Base-by-base conservation (phyloP, 2,888 invertebrate species). In the Spilarctia lutea region DNA sequence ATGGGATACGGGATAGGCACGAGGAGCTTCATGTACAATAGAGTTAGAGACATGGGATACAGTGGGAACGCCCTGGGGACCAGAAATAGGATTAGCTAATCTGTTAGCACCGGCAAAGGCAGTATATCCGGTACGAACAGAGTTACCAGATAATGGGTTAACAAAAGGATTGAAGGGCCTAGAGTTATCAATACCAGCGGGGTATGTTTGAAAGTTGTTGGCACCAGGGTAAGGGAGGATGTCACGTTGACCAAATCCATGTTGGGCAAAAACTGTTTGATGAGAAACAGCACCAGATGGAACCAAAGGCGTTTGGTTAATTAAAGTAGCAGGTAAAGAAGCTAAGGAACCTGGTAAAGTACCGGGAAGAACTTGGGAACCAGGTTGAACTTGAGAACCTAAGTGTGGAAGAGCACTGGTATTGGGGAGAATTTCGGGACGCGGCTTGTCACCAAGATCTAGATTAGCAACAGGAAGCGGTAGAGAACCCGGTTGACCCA, bases 1-100 rank as follows among this genome's bases (percentile, higher is more conserved):
- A 13, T 81, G 80, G 39, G 84, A 77, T 45, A 85, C 82, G 56
- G 78, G 42, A 42, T 86, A 86, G 18, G 81, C 72, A 65, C 80
- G 85, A 33, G 83, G 77, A 74, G 75, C 79, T 35, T 85, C 74
- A 76, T 85, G 85, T 10, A 86, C 83, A 42, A 85, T 79, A 10
- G 86, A 81, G 65, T 86, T 79, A 13, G 86, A 85, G 70, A 83
- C 85, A 65, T 85, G 83, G 24, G 86, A 85, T 3, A 85, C 79
- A 68, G 86, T n/a, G 10, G 84, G 83, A 70, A 79, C 79, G 68
- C 81, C 85, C 27, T 77, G 81, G 68, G 79, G 68, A 30, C 82
- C 81, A 72, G 70, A 63, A 30, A 42, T 63, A 30, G 70, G 70
- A 56, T 74, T 74, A 30, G 74, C 77, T 10, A 77, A 78, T 48